Evolutionary conservation across 2,797 vertebrate genomes (phyloP).

Genomic region (Cossypha polioptera): DNA sequence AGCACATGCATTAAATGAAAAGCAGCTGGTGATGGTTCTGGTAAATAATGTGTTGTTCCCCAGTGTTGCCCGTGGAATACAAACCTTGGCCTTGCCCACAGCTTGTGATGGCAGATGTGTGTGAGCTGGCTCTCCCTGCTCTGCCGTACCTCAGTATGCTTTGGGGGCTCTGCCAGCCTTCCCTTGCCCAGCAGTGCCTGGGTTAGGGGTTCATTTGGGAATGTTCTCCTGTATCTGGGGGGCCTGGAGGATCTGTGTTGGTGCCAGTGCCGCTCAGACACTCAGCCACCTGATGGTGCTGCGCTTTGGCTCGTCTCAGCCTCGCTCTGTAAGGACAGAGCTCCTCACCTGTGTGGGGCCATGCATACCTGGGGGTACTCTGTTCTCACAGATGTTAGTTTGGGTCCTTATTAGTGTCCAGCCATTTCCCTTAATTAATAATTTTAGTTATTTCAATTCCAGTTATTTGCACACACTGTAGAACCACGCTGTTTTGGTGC

Average conservation of each 20-base stretch:
- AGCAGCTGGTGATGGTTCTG: not conserved
- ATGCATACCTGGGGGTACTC: not conserved
- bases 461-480: not conserved
- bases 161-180: not conserved
- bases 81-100: too few species aligned
- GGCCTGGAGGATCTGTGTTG: not conserved
- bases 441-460: not conserved
- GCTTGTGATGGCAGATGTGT: not conserved
- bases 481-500: rapidly evolving
- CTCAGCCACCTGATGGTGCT: conserved; percentile 50
- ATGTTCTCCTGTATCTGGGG: not conserved
- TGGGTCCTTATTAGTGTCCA: not conserved
- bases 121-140: not conserved
- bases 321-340: not conserved
- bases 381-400: not conserved
- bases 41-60: not conserved
- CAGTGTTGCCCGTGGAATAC: rapidly evolving
- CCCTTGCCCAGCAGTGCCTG: rapidly evolving
- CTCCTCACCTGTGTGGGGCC: not conserved
- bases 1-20: not conserved
- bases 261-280: not conserved
- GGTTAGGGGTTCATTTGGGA: not conserved
- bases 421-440: not conserved
- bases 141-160: not conserved
- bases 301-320: conserved; percentile 21